Evolutionary conservation across 2,888 invertebrate genomes (phyloP), one percentile per base, ranked within the genome.

Genomic region (Branchellion lobata): DNA sequence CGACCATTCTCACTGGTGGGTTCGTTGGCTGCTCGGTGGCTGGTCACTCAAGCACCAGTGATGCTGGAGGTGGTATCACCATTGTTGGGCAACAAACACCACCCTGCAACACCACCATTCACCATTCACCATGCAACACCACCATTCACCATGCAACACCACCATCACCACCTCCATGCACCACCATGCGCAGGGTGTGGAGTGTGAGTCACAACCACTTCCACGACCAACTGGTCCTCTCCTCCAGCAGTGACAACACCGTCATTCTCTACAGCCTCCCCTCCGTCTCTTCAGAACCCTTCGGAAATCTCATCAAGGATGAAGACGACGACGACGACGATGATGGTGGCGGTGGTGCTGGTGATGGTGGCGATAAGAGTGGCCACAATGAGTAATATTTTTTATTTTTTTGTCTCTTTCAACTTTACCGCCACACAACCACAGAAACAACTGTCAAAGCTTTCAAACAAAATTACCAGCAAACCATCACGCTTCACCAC

Each of bases 191-290:
- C 81, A 87, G 93, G 93, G 92, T 96, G 11, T 97, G 96, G 96
- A 92, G 92, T 75, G 94, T 97, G 0, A 91, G 94, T 36, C 98
- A 94, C 87, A 99, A 99, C 89, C 93, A 93, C 83, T 97, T 95
- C 88, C 98, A 98, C 87, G 99, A 99, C 87, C 97, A 99, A 87
- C 88, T 99, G 51, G 89, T 99, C 33, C 88, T 99, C 82, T 94
- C 96, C 2, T 94, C 95, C 77, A 96, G 96, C 84, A 96, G 96
- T 80, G 98, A 99, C 87, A 94, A 94, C 53, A 91, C 95, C 83
- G 96, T 97, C 0, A 90, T 96, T 81, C 90, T 99, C 73, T 93
- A 93, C 2, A 93, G 94, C 85, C 92, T 94, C 31, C 92, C 93
- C 0, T 93, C 94, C 71, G 92, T 96, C 57, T 95, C 96, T 81